Evolutionary conservation across 2,888 invertebrate genomes (phyloP), one percentile per base, ranked within the genome.

Genomic region (Carabus problematicus): DNA sequence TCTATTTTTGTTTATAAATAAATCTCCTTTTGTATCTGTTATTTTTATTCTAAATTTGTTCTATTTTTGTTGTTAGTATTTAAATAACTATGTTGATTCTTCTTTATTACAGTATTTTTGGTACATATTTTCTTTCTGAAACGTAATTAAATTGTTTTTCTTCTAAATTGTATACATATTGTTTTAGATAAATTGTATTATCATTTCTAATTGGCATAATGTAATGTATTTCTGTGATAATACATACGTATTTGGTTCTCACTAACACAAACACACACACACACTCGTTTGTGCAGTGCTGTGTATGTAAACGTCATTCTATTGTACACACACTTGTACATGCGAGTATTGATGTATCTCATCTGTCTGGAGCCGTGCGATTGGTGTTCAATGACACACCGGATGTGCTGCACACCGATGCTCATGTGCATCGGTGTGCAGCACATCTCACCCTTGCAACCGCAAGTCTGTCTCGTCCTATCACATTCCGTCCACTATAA

Each of bases 291-390:
- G 29, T 29, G 6, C 6, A 29, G 29, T 29, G 29, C 3, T 29
- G 29, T 29, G 29, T 29, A 6, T 29, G 6, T 29, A 29, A 29
- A 29, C 29, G 6, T 29, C 29, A 29, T 29, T 29, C 29, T 29
- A 29, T 47, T 61, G 60, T 45, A 60, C 14, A 56, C 12, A 56
- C 40, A 16, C 39, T 14, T 56, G 39, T 56, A 56, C 40, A 41
- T 12, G 59, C 18, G 43, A 14, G 18, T 62, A 55, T 70, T 47
- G 66, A 73, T 70, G 2, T 75, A 72, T 75, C 80, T 82, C 82
- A 81, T 82, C 82, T 83, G 82, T 81, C 82, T 79, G 66, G 78
- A 76, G 76, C 82, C 80, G 82, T 82, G 79, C 80, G 79, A 78
- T 75, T 81, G 81, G 79, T 77, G 77, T 78, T 73, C 67, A 70